Percentiles rank a stretch among this genome's conserved stretches.
Conservation (phyloP, 1,140 invertebrate species). For the Drosophila nebulosa region DNA sequence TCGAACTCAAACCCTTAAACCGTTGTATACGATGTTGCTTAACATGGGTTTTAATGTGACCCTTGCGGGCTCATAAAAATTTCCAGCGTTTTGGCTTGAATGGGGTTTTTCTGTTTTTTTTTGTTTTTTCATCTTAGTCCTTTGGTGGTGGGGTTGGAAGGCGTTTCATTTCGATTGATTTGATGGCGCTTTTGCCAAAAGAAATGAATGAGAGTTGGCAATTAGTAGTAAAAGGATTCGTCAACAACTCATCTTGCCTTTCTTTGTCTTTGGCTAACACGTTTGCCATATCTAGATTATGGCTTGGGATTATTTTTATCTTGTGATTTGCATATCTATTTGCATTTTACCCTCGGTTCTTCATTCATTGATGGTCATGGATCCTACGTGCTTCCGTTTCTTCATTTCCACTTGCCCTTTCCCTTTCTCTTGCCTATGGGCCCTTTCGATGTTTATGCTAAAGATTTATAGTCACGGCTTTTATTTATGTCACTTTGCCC, state of each 20-base stretch:
- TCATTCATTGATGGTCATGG: neutral
- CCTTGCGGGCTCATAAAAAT: slow-evolving; percentile 77
- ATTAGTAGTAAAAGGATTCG: neutral
- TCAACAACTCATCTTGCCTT: neutral
- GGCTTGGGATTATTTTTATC: slow-evolving; percentile 63
- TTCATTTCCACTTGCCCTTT: neutral
- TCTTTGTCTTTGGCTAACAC: neutral
- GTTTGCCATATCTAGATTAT: slow-evolving; percentile 3
- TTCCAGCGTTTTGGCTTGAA: slow-evolving; percentile 35
- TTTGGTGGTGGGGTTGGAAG: neutral
- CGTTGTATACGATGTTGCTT: slow-evolving; percentile 48
- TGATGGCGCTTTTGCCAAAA: slow-evolving; percentile 55
- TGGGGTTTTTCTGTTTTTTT: neutral
- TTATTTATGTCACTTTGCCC: slow-evolving; percentile 72
- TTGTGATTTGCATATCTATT: slow-evolving; percentile 78
- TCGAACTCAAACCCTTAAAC: slow-evolving; percentile 18
- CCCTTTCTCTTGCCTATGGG: too few species aligned
- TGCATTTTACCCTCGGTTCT: slow-evolving; percentile 47
- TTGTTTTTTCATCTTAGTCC: slow-evolving; percentile 3
- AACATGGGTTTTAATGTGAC: slow-evolving; percentile 80
- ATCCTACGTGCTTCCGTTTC: slow-evolving; percentile 27
- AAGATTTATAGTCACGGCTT: slow-evolving; percentile 77
- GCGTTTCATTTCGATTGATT: slow-evolving; percentile 55
- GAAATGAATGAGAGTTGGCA: neutral
- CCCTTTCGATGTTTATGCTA: slow-evolving; percentile 48